Percentiles rank a stretch among this genome's conserved stretches.
phyloP scores from a whole-genome alignment of 1,140 invertebrate genomes.

The Papilio machaon region DNA sequence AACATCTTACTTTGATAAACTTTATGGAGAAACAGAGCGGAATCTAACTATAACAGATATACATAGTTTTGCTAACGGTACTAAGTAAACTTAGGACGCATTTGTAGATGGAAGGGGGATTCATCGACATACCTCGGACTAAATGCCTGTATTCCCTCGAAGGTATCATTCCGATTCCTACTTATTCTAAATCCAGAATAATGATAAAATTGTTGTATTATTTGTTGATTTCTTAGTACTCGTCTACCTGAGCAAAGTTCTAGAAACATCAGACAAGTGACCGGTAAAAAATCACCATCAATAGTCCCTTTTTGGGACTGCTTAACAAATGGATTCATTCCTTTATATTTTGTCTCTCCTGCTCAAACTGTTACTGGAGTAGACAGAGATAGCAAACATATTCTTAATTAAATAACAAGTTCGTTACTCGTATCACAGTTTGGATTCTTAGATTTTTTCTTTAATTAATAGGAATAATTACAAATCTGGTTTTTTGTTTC shows the following conservation, averaged over 20 bases:
- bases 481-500: neutral
- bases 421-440: neutral
- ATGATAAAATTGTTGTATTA: neutral
- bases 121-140: neutral
- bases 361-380: neutral
- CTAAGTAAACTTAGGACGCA: neutral
- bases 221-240: neutral
- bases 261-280: slow-evolving; percentile 9
- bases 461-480: neutral
- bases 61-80: slow-evolving; percentile 5
- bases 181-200: neutral
- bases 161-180: neutral
- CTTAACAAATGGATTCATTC: slow-evolving; percentile 7
- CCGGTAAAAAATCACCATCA: neutral
- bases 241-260: slow-evolving; percentile 5
- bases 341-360: neutral
- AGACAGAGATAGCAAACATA: neutral
- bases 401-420: neutral
- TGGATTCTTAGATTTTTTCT: neutral
- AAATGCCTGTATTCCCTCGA: neutral
- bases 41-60: neutral
- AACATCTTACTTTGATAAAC: neutral
- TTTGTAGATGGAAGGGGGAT: neutral
- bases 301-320: neutral
- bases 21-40: neutral